Conservation (phyloP, 2,113 vertebrate species). For the Daboia siamensis region DNA sequence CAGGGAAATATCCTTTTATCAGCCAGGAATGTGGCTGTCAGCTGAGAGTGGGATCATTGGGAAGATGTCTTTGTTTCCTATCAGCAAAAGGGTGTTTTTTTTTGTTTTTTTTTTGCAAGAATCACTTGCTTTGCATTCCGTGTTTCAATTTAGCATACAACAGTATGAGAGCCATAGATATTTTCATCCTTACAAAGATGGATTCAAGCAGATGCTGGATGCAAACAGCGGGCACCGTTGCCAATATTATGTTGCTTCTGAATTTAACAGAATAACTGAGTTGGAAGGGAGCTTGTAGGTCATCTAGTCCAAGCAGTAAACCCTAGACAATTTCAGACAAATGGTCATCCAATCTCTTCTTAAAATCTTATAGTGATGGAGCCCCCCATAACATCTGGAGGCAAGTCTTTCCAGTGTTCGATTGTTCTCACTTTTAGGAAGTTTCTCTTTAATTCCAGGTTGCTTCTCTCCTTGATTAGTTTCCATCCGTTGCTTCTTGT, state of each 20-base stretch:
- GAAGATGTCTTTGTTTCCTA: neutral
- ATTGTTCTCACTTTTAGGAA: neutral
- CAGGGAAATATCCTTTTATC: slow-evolving; percentile 1
- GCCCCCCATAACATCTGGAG: neutral
- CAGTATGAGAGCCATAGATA: neutral
- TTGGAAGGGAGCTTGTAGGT: neutral
- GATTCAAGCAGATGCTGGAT: neutral
- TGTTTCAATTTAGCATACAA: neutral
- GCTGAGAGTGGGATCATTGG: neutral
- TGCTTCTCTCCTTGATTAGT: neutral
- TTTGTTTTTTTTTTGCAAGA: neutral
- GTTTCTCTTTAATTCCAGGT: neutral
- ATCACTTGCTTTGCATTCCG: neutral
- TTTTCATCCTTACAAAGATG: neutral
- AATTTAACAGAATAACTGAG: neutral
- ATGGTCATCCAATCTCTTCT: neutral
- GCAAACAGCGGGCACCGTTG: neutral
- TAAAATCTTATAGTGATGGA: neutral
- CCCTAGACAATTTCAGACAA: neutral
- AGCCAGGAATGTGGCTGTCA: neutral
- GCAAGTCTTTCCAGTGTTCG: neutral
- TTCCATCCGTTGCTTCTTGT: neutral
- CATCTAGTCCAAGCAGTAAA: neutral
- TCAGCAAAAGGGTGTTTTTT: neutral
- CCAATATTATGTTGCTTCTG: neutral